A percentile compares a stretch with the other conserved stretches of the same genome.
phyloP scores from a whole-genome alignment of 2,113 vertebrate species.

The Bubalus kerabau region DNA sequence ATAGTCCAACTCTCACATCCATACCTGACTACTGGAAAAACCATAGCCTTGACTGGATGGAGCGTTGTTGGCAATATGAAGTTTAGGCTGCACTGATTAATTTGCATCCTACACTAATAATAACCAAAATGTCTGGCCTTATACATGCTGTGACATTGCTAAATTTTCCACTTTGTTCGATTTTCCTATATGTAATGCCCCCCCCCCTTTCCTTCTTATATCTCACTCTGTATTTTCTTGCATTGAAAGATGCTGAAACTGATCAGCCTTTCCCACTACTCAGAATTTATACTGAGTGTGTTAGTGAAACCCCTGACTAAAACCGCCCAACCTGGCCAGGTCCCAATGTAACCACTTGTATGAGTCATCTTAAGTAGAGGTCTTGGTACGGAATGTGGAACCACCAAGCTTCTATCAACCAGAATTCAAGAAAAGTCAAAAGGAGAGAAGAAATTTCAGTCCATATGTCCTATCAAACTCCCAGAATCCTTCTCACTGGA shows the following conservation, averaged over 20 bases:
- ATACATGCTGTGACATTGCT: not conserved
- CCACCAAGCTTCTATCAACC: not conserved
- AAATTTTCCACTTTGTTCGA: not conserved
- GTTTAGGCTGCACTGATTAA: not conserved
- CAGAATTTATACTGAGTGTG: not conserved
- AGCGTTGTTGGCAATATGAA: not conserved
- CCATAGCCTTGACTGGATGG: not conserved
- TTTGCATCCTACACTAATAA: not conserved
- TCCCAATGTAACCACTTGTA: not conserved
- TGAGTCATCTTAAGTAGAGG: not conserved
- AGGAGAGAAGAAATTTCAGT: not conserved
- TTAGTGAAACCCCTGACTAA: not conserved
- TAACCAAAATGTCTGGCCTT: not conserved
- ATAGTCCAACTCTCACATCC: not conserved
- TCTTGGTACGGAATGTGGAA: not conserved
- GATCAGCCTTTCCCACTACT: not conserved
- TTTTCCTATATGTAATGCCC: not conserved
- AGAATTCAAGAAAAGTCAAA: not conserved
- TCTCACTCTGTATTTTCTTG: not conserved
- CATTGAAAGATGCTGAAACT: not conserved
- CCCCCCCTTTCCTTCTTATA: not conserved
- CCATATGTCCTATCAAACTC: not conserved
- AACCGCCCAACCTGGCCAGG: not conserved
- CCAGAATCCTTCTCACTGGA: not conserved
- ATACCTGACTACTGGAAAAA: not conserved